Evolutionary conservation across 1,140 invertebrate genomes (phyloP).

Genomic region (Solenopsis invicta): DNA sequence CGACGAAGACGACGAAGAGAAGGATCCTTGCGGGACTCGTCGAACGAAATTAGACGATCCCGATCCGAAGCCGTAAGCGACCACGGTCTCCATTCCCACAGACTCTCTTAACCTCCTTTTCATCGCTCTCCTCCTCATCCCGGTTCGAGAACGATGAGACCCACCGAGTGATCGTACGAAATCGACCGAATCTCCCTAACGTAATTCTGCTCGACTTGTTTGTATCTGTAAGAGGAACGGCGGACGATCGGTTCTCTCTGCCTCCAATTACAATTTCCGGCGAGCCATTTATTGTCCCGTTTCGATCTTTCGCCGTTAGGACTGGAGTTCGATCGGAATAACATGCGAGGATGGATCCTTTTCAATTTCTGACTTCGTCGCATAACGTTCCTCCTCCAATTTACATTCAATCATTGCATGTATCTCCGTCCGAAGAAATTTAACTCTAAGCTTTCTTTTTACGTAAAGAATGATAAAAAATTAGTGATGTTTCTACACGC

Average conservation of each 20-base stretch:
- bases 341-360: background rate
- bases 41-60: slow-evolving; percentile 79
- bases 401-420: background rate
- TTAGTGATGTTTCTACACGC: background rate
- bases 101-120: slow-evolving; percentile 67
- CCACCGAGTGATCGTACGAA: slow-evolving; percentile 55
- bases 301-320: slow-evolving; percentile 26
- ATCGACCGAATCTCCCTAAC: slow-evolving; percentile 51
- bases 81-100: slow-evolving; percentile 66
- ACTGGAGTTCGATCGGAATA: slow-evolving; percentile 11
- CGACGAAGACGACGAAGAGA: slow-evolving; percentile 41
- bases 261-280: slow-evolving; percentile 32
- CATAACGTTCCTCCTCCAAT: background rate
- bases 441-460: background rate
- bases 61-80: slow-evolving; percentile 68
- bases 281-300: slow-evolving; percentile 19
- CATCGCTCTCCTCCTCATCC: slow-evolving; percentile 39
- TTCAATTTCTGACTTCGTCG: slow-evolving; percentile 23
- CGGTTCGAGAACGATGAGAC: slow-evolving; percentile 43
- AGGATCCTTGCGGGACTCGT: slow-evolving; percentile 76
- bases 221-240: slow-evolving; percentile 40
- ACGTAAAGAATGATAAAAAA: background rate
- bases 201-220: slow-evolving; percentile 56
- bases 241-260: slow-evolving; percentile 19
- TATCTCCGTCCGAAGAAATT: background rate